phyloP scores from a whole-genome alignment of 2,888 invertebrate genomes.

The Smittia sp. region DNA sequence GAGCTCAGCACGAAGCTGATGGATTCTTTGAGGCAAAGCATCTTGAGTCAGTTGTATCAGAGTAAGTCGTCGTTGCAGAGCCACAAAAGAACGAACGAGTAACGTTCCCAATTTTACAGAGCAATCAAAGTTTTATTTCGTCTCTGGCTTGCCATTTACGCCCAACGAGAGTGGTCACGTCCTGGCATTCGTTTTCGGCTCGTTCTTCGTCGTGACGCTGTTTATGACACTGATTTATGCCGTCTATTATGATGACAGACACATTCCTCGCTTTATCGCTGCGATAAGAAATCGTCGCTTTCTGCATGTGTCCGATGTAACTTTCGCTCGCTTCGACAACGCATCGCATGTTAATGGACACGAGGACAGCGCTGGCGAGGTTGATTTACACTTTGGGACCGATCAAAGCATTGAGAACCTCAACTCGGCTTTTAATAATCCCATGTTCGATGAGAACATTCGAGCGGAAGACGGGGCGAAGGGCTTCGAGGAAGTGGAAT shows the following conservation, averaged over 20 bases:
- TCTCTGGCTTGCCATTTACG: constrained; percentile 49
- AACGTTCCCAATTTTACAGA: constrained; percentile 20
- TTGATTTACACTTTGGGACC: constrained; percentile 41
- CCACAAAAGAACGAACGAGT: neutral
- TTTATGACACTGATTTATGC: constrained; percentile 49
- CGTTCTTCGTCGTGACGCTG: constrained; percentile 48
- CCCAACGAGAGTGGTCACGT: constrained; percentile 46
- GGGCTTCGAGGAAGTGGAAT: constrained; percentile 3
- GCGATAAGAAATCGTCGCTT: constrained; percentile 47
- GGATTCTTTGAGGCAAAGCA: constrained; percentile 44
- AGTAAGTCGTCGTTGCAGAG: constrained; percentile 21
- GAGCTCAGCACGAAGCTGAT: constrained; percentile 49
- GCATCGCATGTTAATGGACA: constrained; percentile 50
- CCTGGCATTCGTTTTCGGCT: constrained; percentile 47
- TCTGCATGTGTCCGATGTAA: constrained; percentile 45
- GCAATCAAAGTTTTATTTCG: constrained; percentile 37
- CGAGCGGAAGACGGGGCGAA: constrained; percentile 65
- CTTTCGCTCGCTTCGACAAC: constrained; percentile 53
- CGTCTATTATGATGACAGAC: constrained; percentile 48
- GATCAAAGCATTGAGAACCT: constrained; percentile 39
- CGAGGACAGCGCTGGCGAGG: constrained; percentile 49
- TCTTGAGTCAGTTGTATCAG: neutral
- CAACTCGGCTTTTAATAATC: constrained; percentile 50
- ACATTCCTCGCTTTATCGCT: constrained; percentile 42
- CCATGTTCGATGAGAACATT: constrained; percentile 56